phyloP scores from a whole-genome alignment of 2,113 vertebrate genomes.

The Trematocara zebra region DNA sequence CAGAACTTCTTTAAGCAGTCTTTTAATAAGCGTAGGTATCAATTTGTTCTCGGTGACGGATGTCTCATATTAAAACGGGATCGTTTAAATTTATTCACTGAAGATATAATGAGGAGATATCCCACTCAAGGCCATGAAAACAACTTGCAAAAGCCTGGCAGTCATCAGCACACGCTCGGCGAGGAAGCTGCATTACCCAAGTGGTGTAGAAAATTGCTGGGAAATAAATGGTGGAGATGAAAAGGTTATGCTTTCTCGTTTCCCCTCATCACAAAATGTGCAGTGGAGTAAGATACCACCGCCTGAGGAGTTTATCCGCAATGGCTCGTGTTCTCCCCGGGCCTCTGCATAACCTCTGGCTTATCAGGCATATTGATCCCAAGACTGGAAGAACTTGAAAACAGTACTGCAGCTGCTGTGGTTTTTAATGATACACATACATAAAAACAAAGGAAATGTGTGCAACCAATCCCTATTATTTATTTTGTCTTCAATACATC shows the following conservation, averaged over 20 bases:
- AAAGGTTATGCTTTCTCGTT: neutral
- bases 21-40: neutral
- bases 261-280: neutral
- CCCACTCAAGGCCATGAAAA: conserved; percentile 26
- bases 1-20: neutral
- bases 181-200: conserved; percentile 4
- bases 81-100: conserved; percentile 14
- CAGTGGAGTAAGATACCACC: neutral
- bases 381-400: neutral
- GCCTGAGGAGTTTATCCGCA: neutral
- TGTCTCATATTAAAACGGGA: neutral
- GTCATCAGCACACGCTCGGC: neutral
- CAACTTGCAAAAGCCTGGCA: neutral
- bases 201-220: neutral
- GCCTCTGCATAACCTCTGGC: neutral
- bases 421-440: neutral
- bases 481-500: neutral
- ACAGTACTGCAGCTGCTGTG: neutral
- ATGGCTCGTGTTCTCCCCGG: neutral
- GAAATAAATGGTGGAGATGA: neutral
- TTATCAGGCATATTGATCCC: neutral
- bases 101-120: conserved; percentile 14
- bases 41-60: conserved; percentile 2
- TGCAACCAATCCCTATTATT: neutral
- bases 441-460: neutral